Evolutionary conservation across 2,113 vertebrate species (phyloP), one percentile per base, ranked within the genome.

Genomic region (Melanostigma gelatinosum): DNA sequence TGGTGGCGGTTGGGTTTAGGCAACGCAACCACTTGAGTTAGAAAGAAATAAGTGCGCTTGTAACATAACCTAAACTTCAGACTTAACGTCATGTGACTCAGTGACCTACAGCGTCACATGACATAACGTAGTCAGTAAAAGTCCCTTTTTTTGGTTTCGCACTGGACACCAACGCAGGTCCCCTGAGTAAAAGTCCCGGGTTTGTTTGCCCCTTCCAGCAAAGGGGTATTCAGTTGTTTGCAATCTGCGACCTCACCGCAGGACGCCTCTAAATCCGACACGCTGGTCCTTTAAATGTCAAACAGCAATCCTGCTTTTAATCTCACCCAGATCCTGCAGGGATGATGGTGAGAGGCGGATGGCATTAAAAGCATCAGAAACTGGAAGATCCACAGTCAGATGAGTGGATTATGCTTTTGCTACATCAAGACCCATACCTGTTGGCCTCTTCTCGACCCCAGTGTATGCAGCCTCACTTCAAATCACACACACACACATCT

Each of bases 301-400:
- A 57, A 40, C 60, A 55, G 29, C 65, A 54, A 63, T 54, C 8
- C 0, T 63, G 29, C 11, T 29, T 40, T 42, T 22, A 36, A 80
- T 67, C 44, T 55, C 27, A 20, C 9, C 2, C 34, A 48, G 38
- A 27, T 34, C 52, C 67, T 75, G 36, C 7, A 46, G 54, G 44
- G 64, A 66, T 50, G 61, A 36, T 18, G 32, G 46, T 67, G 85
- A 77, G 88, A 87, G 90, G 83, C 88, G 84, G 46, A 80, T 29
- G 62, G 55, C 73, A 69, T 77, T 74, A 58, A 27, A 57, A 80
- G 80, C 40, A 16, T 42, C n/a, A 24, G 69, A 55, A 16, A 62
- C 38, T 40, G 20, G n/a, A 52, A 52, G 15, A 64, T 58, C 29
- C 20, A 9, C 42, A 4, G 27, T 75, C 63, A 81, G 60, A 32